These are phyloP conservation scores for Motacilla tschutschensis DNA, from an alignment of 2,113 vertebrate species.

Conservation along the genomic window DNA sequence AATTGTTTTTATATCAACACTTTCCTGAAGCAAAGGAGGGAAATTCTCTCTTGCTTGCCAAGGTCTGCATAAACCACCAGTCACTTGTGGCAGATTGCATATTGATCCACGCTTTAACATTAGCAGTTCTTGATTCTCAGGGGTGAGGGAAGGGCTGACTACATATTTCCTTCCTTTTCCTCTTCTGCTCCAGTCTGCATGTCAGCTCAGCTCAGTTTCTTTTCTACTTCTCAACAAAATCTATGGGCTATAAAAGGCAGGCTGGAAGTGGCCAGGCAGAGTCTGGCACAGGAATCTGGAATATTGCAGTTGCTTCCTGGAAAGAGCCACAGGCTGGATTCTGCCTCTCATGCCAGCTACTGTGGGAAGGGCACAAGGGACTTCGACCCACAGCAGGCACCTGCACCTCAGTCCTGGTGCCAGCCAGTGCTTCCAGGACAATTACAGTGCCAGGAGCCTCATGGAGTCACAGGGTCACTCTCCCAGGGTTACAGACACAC, in stretches of 20 bases:
- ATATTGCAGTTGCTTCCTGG: neutral
- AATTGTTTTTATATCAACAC: constrained; percentile 27
- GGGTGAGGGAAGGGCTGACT: neutral
- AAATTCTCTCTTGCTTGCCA: constrained; percentile 9
- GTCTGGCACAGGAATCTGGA: neutral
- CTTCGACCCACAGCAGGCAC: too few species aligned
- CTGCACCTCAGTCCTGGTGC: neutral
- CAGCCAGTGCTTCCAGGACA: neutral
- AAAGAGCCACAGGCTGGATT: rapidly evolving
- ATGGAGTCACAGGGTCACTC: neutral
- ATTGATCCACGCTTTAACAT: neutral
- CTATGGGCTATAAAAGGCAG: neutral
- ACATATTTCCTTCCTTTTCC: neutral
- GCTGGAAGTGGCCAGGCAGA: neutral
- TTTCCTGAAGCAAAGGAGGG: neutral
- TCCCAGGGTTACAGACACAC: neutral
- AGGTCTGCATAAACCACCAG: constrained; percentile 2
- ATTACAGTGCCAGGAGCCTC: neutral
- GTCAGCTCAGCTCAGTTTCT: neutral
- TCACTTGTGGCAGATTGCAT: constrained; percentile 11
- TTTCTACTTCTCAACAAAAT: neutral
- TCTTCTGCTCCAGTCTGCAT: neutral
- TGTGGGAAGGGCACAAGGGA: neutral
- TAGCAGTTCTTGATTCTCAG: neutral
- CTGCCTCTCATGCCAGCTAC: neutral